These are phyloP conservation scores for Odiellus spinosus DNA, from an alignment of 2,888 invertebrate genomes.

Conservation along the genomic window DNA sequence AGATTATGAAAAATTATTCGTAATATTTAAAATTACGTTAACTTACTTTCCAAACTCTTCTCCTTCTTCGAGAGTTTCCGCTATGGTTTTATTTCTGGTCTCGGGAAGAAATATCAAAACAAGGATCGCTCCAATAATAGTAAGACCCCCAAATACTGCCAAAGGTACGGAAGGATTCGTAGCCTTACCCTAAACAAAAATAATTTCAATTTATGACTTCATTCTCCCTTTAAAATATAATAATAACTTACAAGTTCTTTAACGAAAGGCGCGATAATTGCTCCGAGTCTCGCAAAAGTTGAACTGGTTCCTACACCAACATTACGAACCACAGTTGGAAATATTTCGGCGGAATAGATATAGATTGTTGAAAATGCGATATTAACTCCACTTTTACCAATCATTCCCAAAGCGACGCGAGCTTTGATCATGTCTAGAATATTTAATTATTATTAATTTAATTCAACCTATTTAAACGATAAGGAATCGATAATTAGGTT, in stretches of 20 bases:
- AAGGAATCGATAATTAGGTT: no score
- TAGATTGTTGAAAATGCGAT: constrained; percentile 5
- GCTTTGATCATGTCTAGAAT: neutral
- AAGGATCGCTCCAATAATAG: neutral
- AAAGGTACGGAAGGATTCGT: neutral
- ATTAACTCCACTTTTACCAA: constrained; percentile 8
- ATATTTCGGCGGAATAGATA: constrained; percentile 7
- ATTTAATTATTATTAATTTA: no score
- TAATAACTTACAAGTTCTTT: constrained; percentile 8
- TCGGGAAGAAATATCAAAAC: neutral
- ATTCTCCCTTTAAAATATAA: neutral
- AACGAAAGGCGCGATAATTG: constrained; percentile 9
- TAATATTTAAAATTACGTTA: no score
- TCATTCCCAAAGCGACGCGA: constrained; percentile 5
- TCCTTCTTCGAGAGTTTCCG: neutral
- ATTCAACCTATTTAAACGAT: no score
- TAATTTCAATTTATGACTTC: neutral
- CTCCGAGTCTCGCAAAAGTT: constrained; percentile 7
- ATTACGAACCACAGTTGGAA: constrained; percentile 7
- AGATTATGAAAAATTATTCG: no score
- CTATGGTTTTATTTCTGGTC: neutral
- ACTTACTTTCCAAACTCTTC: constrained; percentile 1
- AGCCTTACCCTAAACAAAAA: neutral
- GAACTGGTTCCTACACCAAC: constrained; percentile 8
- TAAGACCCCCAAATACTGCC: neutral